Evolutionary conservation across 1,140 invertebrate species (phyloP), one percentile per base, ranked within the genome.

Genomic region (Caenorhabditis inopinata): DNA sequence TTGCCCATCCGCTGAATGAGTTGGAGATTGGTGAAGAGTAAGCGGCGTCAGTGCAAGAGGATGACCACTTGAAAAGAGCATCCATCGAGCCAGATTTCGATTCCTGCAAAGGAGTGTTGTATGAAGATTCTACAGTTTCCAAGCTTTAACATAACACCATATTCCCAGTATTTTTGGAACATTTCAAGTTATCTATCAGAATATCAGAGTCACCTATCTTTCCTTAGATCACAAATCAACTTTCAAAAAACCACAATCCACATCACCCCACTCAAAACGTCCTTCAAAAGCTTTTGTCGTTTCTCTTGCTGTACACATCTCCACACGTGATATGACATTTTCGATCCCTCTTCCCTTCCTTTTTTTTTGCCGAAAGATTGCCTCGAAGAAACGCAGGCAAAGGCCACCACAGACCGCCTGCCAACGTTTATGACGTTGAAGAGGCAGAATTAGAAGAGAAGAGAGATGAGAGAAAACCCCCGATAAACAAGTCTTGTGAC

Each of bases 321-420:
- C 58, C 32, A 68, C 58, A 68, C 58, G 58, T 68, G 58, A 68
- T 68, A 32, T 68, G 58, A 68, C 58, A 68, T 68, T 68, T 68
- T 68, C 58, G 58, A 68, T 32, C 58, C 38, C 58, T 68, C 58
- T 42, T 68, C n/a, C 27, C 38, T 21, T n/a, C 32, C 51, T 58
- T 9, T 58, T 29, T 38, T 38, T 38, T 38, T 68, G 29, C 21
- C 58, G 32, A 32, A 68, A 68, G n/a, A n/a, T 25, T 29, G 29
- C 3, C 25, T 21, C 4, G 27, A 42, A 42, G 58, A 68, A 32
- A 68, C 58, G 58, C 58, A 68, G 58, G 7, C 29, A 42, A 68
- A 68, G 58, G 58, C 58, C 58, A 68, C 32, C 58, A 68, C 58
- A 68, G 58, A 68, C 58, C 58, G 29, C 58, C 58, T 68, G 58